Conservation (phyloP, 1,140 invertebrate species). For the Aricia agestis region DNA sequence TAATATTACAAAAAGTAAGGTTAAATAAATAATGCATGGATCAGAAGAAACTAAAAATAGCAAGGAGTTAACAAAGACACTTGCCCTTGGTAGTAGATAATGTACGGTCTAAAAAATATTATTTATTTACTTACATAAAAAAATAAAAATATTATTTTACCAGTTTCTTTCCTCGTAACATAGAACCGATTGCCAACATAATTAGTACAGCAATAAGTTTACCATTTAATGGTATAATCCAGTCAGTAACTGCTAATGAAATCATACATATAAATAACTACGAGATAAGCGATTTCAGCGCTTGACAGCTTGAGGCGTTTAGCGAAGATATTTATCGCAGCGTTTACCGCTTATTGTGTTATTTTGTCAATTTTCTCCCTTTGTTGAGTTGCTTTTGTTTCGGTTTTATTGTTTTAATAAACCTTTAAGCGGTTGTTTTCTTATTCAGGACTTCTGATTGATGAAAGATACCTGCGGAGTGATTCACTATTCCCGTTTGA, state of each 20-base stretch:
- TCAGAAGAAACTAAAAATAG: too few species aligned
- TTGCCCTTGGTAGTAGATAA: too few species aligned
- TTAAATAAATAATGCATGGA: too few species aligned
- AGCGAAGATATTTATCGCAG: slow-evolving; percentile 31
- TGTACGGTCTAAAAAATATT: too few species aligned
- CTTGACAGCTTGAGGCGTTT: slow-evolving; percentile 27
- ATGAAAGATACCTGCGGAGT: background rate
- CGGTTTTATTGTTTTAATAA: background rate
- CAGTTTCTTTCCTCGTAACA: too few species aligned
- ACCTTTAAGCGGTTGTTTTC: background rate
- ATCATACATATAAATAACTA: slow-evolving; percentile 26
- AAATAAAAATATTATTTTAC: too few species aligned
- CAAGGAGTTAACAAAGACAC: too few species aligned
- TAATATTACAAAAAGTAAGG: too few species aligned
- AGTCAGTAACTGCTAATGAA: slow-evolving; percentile 27
- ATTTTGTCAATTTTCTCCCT: slow-evolving; percentile 32
- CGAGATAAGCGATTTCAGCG: slow-evolving; percentile 29
- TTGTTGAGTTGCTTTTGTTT: slow-evolving; percentile 17
- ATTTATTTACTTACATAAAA: too few species aligned
- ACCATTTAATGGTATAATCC: background rate
- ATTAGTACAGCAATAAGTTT: background rate
- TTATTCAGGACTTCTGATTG: background rate
- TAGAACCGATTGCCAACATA: background rate
- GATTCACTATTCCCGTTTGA: background rate
- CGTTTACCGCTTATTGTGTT: slow-evolving; percentile 27